Conservation (phyloP, 2,113 vertebrate genomes). For the Apaloderma vittatum region DNA sequence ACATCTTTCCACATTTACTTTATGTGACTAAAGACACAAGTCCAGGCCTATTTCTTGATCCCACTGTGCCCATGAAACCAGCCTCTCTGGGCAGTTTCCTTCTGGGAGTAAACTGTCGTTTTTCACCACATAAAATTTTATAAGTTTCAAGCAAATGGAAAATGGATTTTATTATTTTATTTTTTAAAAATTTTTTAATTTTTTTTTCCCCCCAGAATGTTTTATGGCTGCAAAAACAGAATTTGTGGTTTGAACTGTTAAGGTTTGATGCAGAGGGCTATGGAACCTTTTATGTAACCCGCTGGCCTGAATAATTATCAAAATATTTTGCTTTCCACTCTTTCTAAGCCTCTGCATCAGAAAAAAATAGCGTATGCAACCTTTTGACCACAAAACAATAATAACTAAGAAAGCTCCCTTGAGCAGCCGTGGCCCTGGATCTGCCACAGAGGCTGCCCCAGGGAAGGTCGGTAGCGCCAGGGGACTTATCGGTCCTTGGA, state of each 20-base stretch:
- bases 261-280: constrained; percentile 90
- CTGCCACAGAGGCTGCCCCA: background rate
- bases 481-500: background rate
- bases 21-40: background rate
- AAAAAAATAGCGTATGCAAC: constrained; percentile 72
- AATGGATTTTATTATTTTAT: constrained; percentile 81
- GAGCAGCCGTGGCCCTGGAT: background rate
- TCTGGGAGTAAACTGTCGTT: constrained; percentile 86
- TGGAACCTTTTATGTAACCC: constrained; percentile 96
- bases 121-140: constrained; percentile 92
- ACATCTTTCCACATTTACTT: background rate
- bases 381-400: constrained; percentile 84
- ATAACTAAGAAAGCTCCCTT: constrained; percentile 68
- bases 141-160: constrained; percentile 94
- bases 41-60: background rate
- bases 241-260: constrained; percentile 88
- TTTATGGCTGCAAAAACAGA: constrained; percentile 94
- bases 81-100: constrained; percentile 78
- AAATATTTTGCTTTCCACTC: constrained; percentile 98
- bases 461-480: background rate
- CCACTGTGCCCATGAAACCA: background rate
- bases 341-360: constrained; percentile 87
- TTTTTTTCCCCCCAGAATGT: constrained; percentile 66
- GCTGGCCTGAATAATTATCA: constrained; percentile 93
- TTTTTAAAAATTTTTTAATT: constrained; percentile 4